Conservation (phyloP, 2,113 vertebrate species). For the Melanotaenia duboulayi region DNA sequence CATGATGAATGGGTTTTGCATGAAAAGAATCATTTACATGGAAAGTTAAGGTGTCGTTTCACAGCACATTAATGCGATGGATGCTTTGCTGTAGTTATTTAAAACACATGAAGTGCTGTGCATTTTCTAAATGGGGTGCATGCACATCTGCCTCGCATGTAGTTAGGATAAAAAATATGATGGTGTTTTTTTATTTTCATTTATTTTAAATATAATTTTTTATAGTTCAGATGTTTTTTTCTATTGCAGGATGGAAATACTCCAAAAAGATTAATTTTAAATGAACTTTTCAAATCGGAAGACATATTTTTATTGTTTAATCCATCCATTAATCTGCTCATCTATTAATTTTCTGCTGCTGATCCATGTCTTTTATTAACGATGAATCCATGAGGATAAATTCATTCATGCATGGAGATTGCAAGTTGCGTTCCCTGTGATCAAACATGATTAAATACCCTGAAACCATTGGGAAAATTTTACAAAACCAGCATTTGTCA, state of each 20-base stretch:
- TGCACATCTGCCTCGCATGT: background rate
- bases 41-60: slow-evolving; percentile 2
- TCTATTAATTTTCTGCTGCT: background rate
- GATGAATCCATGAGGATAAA: background rate
- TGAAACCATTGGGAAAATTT: background rate
- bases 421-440: background rate
- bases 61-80: slow-evolving; percentile 4
- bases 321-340: background rate
- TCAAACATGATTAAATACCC: background rate
- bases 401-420: too few species aligned
- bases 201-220: background rate
- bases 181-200: background rate
- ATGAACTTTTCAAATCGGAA: too few species aligned
- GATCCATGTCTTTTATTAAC: background rate
- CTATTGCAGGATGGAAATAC: background rate
- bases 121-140: background rate
- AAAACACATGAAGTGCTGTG: slow-evolving; percentile 16
- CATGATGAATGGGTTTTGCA: slow-evolving; percentile 26
- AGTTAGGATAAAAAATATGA: background rate
- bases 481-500: background rate
- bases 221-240: too few species aligned
- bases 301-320: background rate
- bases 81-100: slow-evolving; percentile 15
- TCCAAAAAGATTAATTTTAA: too few species aligned
- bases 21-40: slow-evolving; percentile 22